Evolutionary conservation across 2,797 vertebrate species (phyloP).

Genomic region (Trematomus bernacchii): DNA sequence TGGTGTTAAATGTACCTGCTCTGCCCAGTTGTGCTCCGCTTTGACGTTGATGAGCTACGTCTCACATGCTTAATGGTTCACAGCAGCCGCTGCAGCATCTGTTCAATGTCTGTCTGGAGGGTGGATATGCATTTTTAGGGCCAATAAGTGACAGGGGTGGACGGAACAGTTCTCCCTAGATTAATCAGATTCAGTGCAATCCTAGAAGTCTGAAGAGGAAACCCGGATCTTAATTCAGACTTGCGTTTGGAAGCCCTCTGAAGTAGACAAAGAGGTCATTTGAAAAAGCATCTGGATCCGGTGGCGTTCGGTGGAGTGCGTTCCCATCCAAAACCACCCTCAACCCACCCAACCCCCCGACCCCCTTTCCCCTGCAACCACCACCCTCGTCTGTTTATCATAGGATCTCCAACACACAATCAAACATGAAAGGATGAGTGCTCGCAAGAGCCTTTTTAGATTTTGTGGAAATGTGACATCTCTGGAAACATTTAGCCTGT

Average conservation of each 20-base stretch:
- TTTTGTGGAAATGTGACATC: constrained; percentile 89
- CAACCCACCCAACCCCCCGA: constrained; percentile 42
- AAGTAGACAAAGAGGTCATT: constrained; percentile 86
- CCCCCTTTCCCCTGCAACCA: constrained; percentile 68
- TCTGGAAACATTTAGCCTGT: constrained; percentile 89
- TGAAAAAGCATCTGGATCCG: constrained; percentile 86
- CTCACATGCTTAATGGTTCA: constrained; percentile 61
- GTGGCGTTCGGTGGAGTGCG: constrained; percentile 63
- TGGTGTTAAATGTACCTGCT: constrained; percentile 69
- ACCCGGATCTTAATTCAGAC: constrained; percentile 78
- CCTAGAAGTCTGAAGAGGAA: constrained; percentile 75
- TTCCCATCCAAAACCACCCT: constrained; percentile 69
- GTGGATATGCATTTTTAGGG: constrained; percentile 65
- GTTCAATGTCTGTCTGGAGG: constrained; percentile 75
- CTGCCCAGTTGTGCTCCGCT: constrained; percentile 49
- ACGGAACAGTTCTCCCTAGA: constrained; percentile 66
- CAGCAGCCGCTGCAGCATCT: constrained; percentile 76
- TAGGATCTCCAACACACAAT: constrained; percentile 88
- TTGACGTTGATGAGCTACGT: constrained; percentile 65
- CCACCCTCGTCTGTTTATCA: constrained; percentile 87
- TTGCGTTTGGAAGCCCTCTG: constrained; percentile 71
- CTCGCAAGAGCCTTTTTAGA: constrained; percentile 85
- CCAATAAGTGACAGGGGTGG: constrained; percentile 64
- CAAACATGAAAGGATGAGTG: constrained; percentile 90
- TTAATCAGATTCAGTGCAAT: constrained; percentile 83